Base-by-base conservation (phyloP, 2,797 vertebrate species). In the Uromys caudimaculatus region DNA sequence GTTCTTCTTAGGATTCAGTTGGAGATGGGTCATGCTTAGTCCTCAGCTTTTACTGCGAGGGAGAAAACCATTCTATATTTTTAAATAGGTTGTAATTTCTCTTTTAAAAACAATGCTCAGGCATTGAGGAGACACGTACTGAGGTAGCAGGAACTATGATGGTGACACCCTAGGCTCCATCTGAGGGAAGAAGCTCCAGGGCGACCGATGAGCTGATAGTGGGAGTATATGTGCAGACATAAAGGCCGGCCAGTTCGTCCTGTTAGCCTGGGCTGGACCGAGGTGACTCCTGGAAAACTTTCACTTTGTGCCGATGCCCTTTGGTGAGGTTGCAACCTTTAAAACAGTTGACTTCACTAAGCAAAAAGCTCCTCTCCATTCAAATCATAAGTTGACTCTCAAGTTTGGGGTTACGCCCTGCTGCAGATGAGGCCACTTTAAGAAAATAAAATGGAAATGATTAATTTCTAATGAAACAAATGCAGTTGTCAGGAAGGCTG, bases 31-130 rank as follows among this genome's bases (percentile, higher is more conserved):
- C 58, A 69, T 32, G 23, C 35, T 83, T 83, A 35, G 62, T 93
- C 44, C 82, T 92, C 21, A 27, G 54, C 38, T 89, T 86, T 95
- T 89, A 71, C 82, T 29, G 32, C 41, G 75, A 79, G 6, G n/a
- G 50, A n/a, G 83, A 29, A 73, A 96, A 81, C 3, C 19, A 38
- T 11, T 3, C 4, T 62, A 6, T 52, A 35, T 38, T 60, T 77
- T 95, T 85, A 47, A 86, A 64, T 1, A 69, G 78, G 50, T 58
- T 54, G 47, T 82, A 60, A 67, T 9, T 50, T 96, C 93, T 87
- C 90, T 94, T 93, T 94, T 79, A 75, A 93, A 96, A 83, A 78
- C 27, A 95, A 38, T 86, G 84, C 27, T 21, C 58, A 3, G 78
- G 21, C 23, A 58, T 38, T 35, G 17, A 41, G 78, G 44, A 91